phyloP scores from a whole-genome alignment of 2,888 invertebrate species.

The Stenolophus ochropezus region DNA sequence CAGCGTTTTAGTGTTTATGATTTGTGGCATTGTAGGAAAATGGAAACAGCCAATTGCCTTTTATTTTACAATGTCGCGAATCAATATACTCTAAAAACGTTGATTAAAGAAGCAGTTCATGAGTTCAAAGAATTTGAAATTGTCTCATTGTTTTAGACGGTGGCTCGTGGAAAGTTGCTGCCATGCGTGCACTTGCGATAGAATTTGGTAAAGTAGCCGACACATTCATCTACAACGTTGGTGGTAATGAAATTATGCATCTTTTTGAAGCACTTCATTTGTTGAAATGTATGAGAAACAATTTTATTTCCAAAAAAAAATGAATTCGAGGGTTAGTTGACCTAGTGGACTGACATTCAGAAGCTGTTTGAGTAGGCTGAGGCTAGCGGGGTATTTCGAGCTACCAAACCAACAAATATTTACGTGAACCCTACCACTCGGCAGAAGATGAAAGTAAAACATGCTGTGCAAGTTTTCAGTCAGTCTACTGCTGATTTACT shows the following conservation, averaged over 20 bases:
- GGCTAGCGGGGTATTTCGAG: background rate
- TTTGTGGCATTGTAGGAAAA: too few species aligned
- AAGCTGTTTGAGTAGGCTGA: slow-evolving; percentile 11
- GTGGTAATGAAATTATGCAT: slow-evolving; percentile 20
- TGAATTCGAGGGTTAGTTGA: background rate
- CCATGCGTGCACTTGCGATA: too few species aligned
- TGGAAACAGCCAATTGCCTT: too few species aligned
- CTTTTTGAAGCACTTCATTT: slow-evolving; percentile 28
- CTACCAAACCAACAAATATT: background rate
- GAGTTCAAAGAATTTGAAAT: background rate
- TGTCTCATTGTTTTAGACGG: background rate
- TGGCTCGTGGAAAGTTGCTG: too few species aligned
- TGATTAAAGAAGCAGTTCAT: slow-evolving; percentile 6
- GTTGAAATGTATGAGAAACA: slow-evolving; percentile 25
- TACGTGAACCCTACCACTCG: background rate
- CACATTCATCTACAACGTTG: background rate
- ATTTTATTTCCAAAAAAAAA: slow-evolving; percentile 21
- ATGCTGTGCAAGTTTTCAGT: background rate
- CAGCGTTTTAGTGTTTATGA: too few species aligned
- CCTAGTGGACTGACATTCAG: slow-evolving; percentile 24
- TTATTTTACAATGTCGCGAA: background rate
- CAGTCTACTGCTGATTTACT: background rate
- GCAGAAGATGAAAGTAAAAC: slow-evolving; percentile 23
- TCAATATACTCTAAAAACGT: background rate
- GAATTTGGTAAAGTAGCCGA: background rate